Percentiles rank a stretch among this genome's conserved stretches.
Evolutionary conservation across 92 coral and sea anemone genomes (phyloP).

Genomic region (Epizoanthus stellaris): DNA sequence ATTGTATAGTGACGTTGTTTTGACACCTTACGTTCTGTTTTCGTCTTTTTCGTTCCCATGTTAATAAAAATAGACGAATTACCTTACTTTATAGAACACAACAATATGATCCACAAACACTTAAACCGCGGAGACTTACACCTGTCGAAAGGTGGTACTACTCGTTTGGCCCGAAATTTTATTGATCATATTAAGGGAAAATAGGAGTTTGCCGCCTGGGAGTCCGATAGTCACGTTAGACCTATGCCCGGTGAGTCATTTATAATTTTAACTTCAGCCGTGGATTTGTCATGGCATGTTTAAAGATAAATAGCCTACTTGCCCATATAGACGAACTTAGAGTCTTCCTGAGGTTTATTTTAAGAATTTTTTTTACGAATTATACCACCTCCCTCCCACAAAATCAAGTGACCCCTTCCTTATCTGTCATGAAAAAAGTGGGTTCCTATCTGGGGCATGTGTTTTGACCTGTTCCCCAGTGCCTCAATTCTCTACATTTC

Average conservation of each 20-base stretch:
- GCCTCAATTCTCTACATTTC: too few relatives aligned
- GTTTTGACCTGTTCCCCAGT: too few relatives aligned
- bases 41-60: neutral
- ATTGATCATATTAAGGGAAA: neutral
- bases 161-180: neutral
- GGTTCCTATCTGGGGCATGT: too few relatives aligned
- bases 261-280: neutral
- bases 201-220: neutral
- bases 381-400: too few relatives aligned
- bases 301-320: neutral
- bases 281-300: neutral
- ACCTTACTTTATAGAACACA: neutral
- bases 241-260: neutral
- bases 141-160: neutral
- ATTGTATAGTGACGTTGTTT: too few relatives aligned
- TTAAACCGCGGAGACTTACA: neutral
- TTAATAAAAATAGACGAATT: slow-evolving; percentile 24
- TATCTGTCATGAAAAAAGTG: too few relatives aligned
- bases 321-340: neutral
- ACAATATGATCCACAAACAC: neutral
- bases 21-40: too few relatives aligned
- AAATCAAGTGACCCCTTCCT: too few relatives aligned
- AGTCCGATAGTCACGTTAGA: neutral
- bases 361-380: too few relatives aligned
- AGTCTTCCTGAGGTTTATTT: neutral